These are phyloP conservation scores for Leptodactylus fallax DNA, from an alignment of 2,797 vertebrate genomes.

Conservation along the genomic window DNA sequence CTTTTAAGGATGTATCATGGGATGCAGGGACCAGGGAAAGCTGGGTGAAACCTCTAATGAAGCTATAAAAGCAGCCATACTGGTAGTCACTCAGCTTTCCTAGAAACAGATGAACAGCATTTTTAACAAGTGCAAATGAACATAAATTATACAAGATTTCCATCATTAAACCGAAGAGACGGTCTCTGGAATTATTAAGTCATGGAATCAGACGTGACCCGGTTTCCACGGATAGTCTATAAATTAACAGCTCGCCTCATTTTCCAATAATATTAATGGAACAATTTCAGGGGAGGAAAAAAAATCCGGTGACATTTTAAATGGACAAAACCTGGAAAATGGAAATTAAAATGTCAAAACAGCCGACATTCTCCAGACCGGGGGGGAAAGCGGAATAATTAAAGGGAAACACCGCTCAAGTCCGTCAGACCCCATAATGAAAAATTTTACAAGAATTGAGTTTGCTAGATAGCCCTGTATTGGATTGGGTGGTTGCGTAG, in stretches of 20 bases:
- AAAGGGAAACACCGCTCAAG: not conserved
- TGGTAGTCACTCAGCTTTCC: not conserved
- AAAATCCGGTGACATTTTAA: not conserved
- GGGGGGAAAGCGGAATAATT: not conserved
- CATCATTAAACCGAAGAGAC: not conserved
- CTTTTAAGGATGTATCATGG: not conserved
- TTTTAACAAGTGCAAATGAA: too few relatives aligned
- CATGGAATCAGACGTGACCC: conserved; percentile 42
- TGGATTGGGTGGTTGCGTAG: not conserved
- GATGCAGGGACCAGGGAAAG: not conserved
- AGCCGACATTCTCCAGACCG: not conserved
- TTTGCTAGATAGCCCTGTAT: not conserved
- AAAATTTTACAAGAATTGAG: not conserved
- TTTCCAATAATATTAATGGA: conserved; percentile 47
- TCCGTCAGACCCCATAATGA: not conserved
- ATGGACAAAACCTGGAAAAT: conserved; percentile 14
- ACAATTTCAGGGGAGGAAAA: conserved; percentile 20
- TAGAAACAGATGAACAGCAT: not conserved
- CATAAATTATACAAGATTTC: not conserved
- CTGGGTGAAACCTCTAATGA: not conserved
- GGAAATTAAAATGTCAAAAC: not conserved
- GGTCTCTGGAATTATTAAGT: conserved; percentile 34
- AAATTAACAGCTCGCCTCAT: conserved; percentile 25
- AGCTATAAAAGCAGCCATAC: not conserved
- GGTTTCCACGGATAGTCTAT: conserved; percentile 29